phyloP scores from a whole-genome alignment of 2,888 invertebrate species.

The Actias luna region DNA sequence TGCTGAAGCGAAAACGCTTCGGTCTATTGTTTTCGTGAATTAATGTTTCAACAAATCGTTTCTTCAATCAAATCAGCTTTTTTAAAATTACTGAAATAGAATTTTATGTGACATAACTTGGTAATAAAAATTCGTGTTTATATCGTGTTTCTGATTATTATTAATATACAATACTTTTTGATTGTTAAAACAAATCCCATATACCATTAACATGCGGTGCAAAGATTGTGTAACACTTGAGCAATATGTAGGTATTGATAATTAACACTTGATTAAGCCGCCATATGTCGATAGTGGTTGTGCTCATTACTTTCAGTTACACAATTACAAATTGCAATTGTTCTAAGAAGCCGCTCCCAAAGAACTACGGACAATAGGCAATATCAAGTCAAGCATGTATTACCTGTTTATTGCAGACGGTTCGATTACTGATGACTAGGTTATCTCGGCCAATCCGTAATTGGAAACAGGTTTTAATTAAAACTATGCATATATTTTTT shows the following conservation, averaged over 20 bases:
- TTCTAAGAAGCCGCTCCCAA: slow-evolving; percentile 10
- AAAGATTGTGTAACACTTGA: not conserved
- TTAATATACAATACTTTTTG: no score
- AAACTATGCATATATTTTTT: not conserved
- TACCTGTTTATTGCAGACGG: slow-evolving; percentile 9
- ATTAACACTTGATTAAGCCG: slow-evolving; percentile 1
- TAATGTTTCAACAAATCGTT: no score
- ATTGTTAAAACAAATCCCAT: no score
- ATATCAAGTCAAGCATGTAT: slow-evolving; percentile 7
- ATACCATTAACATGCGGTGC: not conserved
- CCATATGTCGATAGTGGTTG: slow-evolving; percentile 1
- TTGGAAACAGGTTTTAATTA: not conserved
- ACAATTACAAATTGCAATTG: slow-evolving; percentile 8
- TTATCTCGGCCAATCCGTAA: not conserved
- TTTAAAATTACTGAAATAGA: no score
- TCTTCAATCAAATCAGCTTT: no score
- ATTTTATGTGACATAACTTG: no score
- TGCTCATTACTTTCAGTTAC: not conserved
- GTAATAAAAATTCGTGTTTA: no score
- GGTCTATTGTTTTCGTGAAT: no score
- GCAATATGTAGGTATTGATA: not conserved
- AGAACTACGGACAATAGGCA: slow-evolving; percentile 2
- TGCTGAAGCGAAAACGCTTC: no score
- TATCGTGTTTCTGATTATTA: no score
- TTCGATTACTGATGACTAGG: slow-evolving; percentile 7